Base-by-base conservation (phyloP, 2,113 vertebrate genomes). In the Egretta garzetta region DNA sequence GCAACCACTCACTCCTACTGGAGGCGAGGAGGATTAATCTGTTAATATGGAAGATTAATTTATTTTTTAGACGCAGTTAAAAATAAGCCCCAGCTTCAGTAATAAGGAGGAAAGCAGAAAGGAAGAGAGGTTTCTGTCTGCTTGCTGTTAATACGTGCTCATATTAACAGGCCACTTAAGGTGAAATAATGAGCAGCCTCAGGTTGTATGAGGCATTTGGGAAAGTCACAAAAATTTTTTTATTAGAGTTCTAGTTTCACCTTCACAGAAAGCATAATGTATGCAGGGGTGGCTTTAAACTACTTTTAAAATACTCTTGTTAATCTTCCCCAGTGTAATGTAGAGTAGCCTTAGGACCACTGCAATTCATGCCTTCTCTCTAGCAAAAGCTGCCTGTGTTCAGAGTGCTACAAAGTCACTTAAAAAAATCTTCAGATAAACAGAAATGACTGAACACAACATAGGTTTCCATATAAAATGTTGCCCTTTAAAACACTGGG, bases 61-160 rank as follows among this genome's bases (percentile, higher is more conserved):
- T 63, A 18, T 26, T 84, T 81, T 91, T 75, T 33, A 76, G 68
- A 67, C 28, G 60, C 21, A 18, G 59, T 87, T 92, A 80, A 91
- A 86, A 94, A 81, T 86, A 88, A 91, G 11, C 28, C 24, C 23
- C 15, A 55, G 1, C 35, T 81, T 79, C 35, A 68, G 28, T 52
- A 86, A 87, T 23, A 56, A 94, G 30, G 23, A 87, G 66, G 56
- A 92, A 94, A 93, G 45, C 86, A 94, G 80, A 91, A 21, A 23
- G 39, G 62, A 71, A 80, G 58, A 76, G 39, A 71, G 8, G 13
- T 56, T 74, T 94, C 49, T 66, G 18, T 64, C 37, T 73, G 35
- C 19, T 79, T 76, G 21, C 26, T 84, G 14, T 79, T 75, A 89
- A 86, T 50, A 24, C 5, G 3, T 50, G 26, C 21, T 92, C 0